Evolutionary conservation across 1,140 invertebrate species (phyloP), one percentile per base, ranked within the genome.

Genomic region (Drosophila pectinifera): DNA sequence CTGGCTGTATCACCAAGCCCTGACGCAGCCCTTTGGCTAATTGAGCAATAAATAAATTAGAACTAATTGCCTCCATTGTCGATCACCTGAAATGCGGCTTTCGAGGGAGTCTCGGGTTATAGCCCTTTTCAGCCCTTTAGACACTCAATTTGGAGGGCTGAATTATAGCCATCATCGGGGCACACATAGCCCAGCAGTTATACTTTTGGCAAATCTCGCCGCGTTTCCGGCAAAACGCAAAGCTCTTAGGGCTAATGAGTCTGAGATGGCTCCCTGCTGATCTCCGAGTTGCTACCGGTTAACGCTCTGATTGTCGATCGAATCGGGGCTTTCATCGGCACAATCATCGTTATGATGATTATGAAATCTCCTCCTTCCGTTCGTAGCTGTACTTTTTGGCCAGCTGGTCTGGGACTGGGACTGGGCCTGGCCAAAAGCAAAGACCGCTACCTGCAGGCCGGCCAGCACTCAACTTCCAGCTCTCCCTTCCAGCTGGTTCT

Each of bases 371-470:
- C 65, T 54, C 41, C 67, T 68, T 69, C 65, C 65, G 65, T 42
- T 69, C 58, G 18, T 86, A 86, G 82, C 82, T 86, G 82, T 86
- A 86, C 82, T 76, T 86, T 68, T 80, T 56, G 38, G 31, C 57
- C 61, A 61, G 54, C 26, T 51, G 57, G 48, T 7, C n/a, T 4
- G n/a, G 16, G 26, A 5, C 58, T 16, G 56, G 26, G 55, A 5
- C 58, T 16, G 56, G 26, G 55, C 3, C 41, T 18, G 20, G 18
- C 38, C 16, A 68, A 64, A 46, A 68, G 36, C 58, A 55, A 63
- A 64, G 38, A 72, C 64, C 68, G 68, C 68, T 83, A 83, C 80
- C 80, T 84, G 75, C 75, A 70, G 41, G 42, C 31, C 20, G n/a
- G 43, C 20, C n/a, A 24, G 24, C 64, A 83, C 67, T 73, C 67